Conservation (phyloP, 2,113 vertebrate genomes). For the Anolis sagrei region DNA sequence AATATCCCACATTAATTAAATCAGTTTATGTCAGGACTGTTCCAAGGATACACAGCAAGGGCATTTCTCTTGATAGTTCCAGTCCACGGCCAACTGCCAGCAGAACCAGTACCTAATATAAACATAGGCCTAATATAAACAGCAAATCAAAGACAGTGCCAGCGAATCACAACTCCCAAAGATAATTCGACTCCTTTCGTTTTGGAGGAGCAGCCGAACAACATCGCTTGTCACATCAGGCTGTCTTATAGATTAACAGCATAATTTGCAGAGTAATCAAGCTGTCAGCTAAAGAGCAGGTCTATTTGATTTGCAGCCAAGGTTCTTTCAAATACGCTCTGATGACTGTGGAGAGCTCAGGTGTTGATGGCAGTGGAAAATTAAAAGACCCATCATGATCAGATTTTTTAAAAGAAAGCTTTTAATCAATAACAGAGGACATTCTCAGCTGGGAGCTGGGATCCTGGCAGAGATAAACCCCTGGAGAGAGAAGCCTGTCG, state of each 20-base stretch:
- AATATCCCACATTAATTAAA: slow-evolving; percentile 1
- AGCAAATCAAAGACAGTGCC: not conserved
- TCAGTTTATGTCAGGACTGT: not conserved
- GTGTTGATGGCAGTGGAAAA: not conserved
- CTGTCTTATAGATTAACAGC: not conserved
- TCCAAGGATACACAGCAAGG: not conserved
- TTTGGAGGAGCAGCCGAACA: not conserved
- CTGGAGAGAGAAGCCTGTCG: not conserved
- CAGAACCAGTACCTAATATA: not conserved
- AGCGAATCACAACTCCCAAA: not conserved
- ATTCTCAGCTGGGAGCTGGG: not conserved
- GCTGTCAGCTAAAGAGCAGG: not conserved
- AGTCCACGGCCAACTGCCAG: not conserved
- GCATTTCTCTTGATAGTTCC: not conserved
- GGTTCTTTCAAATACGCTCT: not conserved
- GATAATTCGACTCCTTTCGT: not conserved
- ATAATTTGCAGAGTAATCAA: not conserved
- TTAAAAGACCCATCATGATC: not conserved
- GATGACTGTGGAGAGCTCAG: not conserved
- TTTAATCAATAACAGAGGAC: not conserved
- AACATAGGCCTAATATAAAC: not conserved
- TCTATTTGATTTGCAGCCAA: not conserved
- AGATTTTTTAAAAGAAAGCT: not conserved
- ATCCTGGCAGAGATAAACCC: too few relatives aligned
- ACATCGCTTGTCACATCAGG: not conserved